Percentiles rank a stretch among this genome's conserved stretches.
These are phyloP conservation scores for Hippocampus guttulatus DNA, from an alignment of 2,113 vertebrate species.

Conservation along the genomic window DNA sequence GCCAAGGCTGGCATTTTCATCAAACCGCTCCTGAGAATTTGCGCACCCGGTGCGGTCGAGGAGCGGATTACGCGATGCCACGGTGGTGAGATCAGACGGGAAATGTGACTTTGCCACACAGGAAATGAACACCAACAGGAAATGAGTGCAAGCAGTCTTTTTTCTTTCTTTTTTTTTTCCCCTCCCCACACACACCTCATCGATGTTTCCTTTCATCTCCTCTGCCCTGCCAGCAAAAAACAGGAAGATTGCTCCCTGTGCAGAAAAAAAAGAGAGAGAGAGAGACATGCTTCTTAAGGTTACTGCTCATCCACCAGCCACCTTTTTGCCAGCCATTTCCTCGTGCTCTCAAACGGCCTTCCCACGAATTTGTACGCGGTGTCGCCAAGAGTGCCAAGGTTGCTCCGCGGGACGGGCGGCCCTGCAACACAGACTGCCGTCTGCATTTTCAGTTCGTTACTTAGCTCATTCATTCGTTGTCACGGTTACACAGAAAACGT, in stretches of 20 bases:
- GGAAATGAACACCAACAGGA: background rate
- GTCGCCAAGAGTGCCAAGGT: conserved; percentile 33
- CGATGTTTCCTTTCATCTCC: conserved; percentile 81
- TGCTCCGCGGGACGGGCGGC: conserved; percentile 59
- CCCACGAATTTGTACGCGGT: conserved; percentile 10
- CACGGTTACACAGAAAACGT: no score
- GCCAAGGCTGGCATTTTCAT: background rate
- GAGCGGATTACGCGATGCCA: background rate
- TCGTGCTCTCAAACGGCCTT: conserved; percentile 29
- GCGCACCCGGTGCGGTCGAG: background rate
- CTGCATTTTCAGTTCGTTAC: no score
- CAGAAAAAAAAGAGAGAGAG: background rate
- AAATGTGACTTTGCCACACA: background rate
- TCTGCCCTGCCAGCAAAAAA: conserved; percentile 80
- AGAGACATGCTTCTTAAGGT: background rate
- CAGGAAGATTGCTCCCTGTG: conserved; percentile 79
- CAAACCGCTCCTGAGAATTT: background rate
- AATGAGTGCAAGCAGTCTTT: background rate
- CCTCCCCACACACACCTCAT: conserved; percentile 70
- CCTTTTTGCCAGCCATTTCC: background rate
- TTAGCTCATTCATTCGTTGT: no score
- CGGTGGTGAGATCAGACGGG: background rate
- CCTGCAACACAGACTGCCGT: conserved; percentile 6
- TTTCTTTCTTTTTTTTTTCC: no score
- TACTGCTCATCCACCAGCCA: background rate